Base-by-base conservation (phyloP, 2,797 vertebrate species). In the Sebastes vulpes region DNA sequence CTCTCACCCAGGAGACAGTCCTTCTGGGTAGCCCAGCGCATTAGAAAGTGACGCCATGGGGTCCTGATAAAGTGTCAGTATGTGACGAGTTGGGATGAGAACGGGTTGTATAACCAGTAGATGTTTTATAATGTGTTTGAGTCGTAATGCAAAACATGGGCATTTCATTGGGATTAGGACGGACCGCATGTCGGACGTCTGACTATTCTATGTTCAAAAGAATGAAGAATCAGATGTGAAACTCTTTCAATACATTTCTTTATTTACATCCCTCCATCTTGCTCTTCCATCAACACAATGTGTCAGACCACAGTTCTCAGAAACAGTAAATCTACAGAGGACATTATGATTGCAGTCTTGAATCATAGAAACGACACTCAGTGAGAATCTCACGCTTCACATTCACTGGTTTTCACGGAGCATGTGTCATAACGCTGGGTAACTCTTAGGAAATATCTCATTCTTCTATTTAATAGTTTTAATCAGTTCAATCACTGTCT, bases 241-340 rank as follows among this genome's bases (percentile, higher is more conserved):
- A 69, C 63, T 78, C 80, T 91, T 95, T 91, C 72, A 87, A 83
- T 93, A 91, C 94, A 92, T 90, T 90, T 92, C 89, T 96, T 96
- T 96, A 96, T 96, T 96, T 96, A 96, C 96, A 96, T 93, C 92
- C 81, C 85, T 91, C 91, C 72, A 72, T 84, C 82, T 77, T 83
- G 61, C 74, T 77, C 84, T 75, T 84, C 75, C 83, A 74, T 90
- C 81, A 82, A 71, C 79, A 84, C 80, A 76, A 77, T 48, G 54
- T 56, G 74, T 81, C 80, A 31, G 89, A 83, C 85, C 86, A 89
- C 83, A 80, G 81, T 91, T 87, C 31, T 71, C 72, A 81, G 58
- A 86, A 91, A 83, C 81, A 72, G 65, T 59, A 54, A 20, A 67
- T 79, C 77, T 79, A 64, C 48, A 77, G 63, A 56, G 25, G 25